Conservation (phyloP, 2,113 vertebrate genomes). For the Podocnemis expansa region DNA sequence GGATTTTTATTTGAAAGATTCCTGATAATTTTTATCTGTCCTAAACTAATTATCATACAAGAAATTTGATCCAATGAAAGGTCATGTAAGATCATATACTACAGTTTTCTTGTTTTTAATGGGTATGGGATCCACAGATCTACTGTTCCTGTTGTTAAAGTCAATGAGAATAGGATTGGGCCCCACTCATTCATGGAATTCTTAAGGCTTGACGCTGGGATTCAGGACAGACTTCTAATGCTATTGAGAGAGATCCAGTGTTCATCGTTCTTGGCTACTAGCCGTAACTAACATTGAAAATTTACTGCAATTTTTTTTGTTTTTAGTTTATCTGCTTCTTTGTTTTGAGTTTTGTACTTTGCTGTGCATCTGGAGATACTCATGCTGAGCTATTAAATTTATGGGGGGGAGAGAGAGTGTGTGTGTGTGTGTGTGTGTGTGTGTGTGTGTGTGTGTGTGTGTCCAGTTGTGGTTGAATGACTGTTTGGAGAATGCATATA, state of each 20-base stretch:
- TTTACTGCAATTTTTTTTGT: not conserved
- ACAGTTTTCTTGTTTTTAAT: constrained; percentile 37
- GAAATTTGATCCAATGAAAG: constrained; percentile 30
- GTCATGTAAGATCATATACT: constrained; percentile 1
- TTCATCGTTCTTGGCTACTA: constrained; percentile 47
- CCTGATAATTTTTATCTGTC: not conserved
- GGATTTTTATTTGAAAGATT: constrained; percentile 21
- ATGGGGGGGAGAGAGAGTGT: too few relatives aligned
- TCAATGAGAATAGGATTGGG: fast-evolving
- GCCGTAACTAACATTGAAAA: not conserved
- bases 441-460: not conserved
- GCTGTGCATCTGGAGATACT: constrained; percentile 9
- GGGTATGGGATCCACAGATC: not conserved
- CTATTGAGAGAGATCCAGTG: not conserved
- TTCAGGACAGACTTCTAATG: constrained; percentile 20
- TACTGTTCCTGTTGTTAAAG: fast-evolving
- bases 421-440: not conserved
- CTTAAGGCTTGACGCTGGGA: constrained; percentile 15
- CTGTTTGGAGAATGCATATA: not conserved
- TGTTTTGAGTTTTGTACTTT: constrained; percentile 1
- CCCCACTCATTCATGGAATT: not conserved
- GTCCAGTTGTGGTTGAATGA: not conserved
- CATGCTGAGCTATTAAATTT: not conserved
- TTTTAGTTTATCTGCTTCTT: not conserved
- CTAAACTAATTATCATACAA: constrained; percentile 30